Evolutionary conservation across 2,888 invertebrate species (phyloP).

Genomic region (Archips xylosteana): DNA sequence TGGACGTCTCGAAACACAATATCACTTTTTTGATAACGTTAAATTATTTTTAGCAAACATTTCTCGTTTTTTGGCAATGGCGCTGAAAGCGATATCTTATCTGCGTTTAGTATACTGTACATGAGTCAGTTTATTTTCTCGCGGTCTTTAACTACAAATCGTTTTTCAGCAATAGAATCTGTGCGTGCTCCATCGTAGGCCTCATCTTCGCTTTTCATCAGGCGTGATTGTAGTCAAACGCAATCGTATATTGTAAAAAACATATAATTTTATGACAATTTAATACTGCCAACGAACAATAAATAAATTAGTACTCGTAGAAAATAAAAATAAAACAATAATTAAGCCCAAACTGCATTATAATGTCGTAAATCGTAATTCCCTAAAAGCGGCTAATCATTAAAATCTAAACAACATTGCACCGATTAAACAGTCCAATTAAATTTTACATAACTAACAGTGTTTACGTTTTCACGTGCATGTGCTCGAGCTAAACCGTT

Average conservation of each 20-base stretch:
- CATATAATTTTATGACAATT: no score
- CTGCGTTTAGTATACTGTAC: neutral
- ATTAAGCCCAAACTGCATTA: neutral
- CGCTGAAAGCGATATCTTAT: neutral
- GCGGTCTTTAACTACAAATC: no score
- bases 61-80: neutral
- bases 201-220: no score
- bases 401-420: constrained; percentile 28
- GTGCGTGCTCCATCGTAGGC: no score
- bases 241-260: no score
- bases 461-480: constrained; percentile 47
- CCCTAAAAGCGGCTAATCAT: constrained; percentile 21
- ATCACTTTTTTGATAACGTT: constrained; percentile 33
- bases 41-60: constrained; percentile 24
- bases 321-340: no score
- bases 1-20: constrained; percentile 26
- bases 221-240: no score
- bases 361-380: constrained; percentile 6
- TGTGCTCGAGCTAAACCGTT: constrained; percentile 54
- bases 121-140: neutral
- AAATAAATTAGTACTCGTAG: no score
- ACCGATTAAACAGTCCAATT: constrained; percentile 40
- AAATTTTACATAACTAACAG: constrained; percentile 41
- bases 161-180: no score
- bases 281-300: no score